Conservation (phyloP, 2,797 vertebrate genomes). For the Eupleurogrammus muticus region DNA sequence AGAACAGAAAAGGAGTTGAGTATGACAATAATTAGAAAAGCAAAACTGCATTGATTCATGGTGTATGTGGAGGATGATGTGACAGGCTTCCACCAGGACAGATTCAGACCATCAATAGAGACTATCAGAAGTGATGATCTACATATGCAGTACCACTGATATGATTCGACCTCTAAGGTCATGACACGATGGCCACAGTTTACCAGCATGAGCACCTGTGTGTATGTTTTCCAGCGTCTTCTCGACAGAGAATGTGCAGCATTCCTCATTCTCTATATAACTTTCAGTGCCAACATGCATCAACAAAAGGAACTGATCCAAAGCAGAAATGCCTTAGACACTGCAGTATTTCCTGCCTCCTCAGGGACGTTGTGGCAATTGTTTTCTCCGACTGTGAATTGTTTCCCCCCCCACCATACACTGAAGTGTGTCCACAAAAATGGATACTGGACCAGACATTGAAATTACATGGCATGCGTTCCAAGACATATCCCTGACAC, state of each 20-base stretch:
- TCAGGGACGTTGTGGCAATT: conserved; percentile 41
- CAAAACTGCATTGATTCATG: too few relatives aligned
- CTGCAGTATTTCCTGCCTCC: conserved; percentile 35
- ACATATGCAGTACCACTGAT: background rate
- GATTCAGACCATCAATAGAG: background rate
- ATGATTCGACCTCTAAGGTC: background rate
- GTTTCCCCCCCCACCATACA: conserved; percentile 22
- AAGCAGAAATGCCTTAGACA: conserved; percentile 38
- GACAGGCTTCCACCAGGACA: too few relatives aligned
- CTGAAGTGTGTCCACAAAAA: conserved; percentile 68
- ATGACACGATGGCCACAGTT: background rate
- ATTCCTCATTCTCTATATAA: conserved; percentile 32
- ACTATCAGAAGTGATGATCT: background rate
- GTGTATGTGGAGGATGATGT: too few relatives aligned
- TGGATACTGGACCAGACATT: conserved; percentile 78
- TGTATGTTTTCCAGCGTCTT: background rate
- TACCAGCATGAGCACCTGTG: background rate
- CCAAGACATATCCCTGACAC: conserved; percentile 81
- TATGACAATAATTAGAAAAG: too few relatives aligned
- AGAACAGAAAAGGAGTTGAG: too few relatives aligned
- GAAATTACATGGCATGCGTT: conserved; percentile 80
- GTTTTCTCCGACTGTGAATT: conserved; percentile 53
- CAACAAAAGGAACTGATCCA: conserved; percentile 39
- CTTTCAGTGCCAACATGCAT: conserved; percentile 23
- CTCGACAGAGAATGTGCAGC: conserved; percentile 3